Evolutionary conservation across 2,113 vertebrate genomes (phyloP).

Genomic region (Drymodes brunneopygia): DNA sequence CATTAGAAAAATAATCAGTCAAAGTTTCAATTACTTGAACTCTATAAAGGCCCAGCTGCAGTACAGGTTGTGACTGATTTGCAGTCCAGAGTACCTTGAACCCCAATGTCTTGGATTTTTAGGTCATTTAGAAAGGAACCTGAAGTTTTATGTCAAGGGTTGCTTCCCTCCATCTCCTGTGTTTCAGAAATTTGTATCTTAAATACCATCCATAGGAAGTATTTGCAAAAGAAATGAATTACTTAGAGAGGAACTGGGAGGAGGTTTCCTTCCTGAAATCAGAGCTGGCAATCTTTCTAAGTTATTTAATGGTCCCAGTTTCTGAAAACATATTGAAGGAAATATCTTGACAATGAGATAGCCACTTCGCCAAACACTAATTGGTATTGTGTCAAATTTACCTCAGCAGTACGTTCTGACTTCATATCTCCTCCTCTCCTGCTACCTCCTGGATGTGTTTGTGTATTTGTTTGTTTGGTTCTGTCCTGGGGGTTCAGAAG

Average conservation of each 20-base stretch:
- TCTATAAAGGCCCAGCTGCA: background rate
- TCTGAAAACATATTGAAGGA: constrained; percentile 82
- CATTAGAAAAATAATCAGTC: background rate
- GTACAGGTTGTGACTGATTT: background rate
- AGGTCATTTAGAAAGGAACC: background rate
- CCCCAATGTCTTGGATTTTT: background rate
- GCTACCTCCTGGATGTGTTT: constrained; percentile 11
- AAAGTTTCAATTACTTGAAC: background rate
- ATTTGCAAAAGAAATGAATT: constrained; percentile 70
- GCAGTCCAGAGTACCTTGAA: background rate
- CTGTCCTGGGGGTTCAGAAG: background rate
- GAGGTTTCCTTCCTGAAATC: constrained; percentile 83
- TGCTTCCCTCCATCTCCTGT: constrained; percentile 15
- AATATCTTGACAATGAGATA: constrained; percentile 82
- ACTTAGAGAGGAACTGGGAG: constrained; percentile 78
- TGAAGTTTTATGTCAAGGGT: background rate
- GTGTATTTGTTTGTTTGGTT: constrained; percentile 59
- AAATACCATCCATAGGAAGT: constrained; percentile 45
- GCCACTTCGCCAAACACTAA: constrained; percentile 73
- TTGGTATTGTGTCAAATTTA: constrained; percentile 74
- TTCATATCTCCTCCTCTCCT: constrained; percentile 65
- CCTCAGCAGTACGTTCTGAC: constrained; percentile 66
- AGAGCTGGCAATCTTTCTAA: constrained; percentile 74
- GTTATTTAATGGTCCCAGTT: constrained; percentile 71
- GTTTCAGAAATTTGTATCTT: constrained; percentile 37